Conservation (phyloP, 2,888 invertebrate genomes). For the Agonum fuliginosum region DNA sequence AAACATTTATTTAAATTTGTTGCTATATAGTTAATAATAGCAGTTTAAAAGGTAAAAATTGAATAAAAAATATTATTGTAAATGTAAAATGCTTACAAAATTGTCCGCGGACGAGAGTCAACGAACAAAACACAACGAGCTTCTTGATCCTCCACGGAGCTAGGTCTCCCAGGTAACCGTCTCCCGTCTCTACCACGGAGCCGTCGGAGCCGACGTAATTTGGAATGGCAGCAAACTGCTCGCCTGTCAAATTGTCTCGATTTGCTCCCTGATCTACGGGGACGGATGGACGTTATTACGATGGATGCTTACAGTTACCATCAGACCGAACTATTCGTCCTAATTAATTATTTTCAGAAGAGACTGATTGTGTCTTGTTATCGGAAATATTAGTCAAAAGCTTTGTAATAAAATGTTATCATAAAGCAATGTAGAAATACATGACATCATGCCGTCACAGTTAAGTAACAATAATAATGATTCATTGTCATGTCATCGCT, state of each 20-base stretch:
- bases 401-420: background rate
- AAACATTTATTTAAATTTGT: no score
- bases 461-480: no score
- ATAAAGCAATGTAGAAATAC: no score
- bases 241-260: slow-evolving; percentile 43
- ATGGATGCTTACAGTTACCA: background rate
- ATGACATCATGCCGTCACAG: no score
- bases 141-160: background rate
- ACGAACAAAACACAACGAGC: background rate
- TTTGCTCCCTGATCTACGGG: slow-evolving; percentile 7
- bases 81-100: no score
- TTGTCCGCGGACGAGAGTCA: no score
- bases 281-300: background rate
- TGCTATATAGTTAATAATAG: no score
- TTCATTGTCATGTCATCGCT: no score
- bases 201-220: slow-evolving; percentile 1
- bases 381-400: background rate
- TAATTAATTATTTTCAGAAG: background rate
- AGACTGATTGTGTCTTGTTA: background rate
- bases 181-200: background rate
- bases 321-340: background rate
- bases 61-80: no score
- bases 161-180: slow-evolving; percentile 34
- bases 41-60: no score
- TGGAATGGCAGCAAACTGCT: slow-evolving; percentile 20